These are phyloP conservation scores for Corythornis madagascariensis DNA, from an alignment of 2,113 vertebrate species.

Conservation along the genomic window DNA sequence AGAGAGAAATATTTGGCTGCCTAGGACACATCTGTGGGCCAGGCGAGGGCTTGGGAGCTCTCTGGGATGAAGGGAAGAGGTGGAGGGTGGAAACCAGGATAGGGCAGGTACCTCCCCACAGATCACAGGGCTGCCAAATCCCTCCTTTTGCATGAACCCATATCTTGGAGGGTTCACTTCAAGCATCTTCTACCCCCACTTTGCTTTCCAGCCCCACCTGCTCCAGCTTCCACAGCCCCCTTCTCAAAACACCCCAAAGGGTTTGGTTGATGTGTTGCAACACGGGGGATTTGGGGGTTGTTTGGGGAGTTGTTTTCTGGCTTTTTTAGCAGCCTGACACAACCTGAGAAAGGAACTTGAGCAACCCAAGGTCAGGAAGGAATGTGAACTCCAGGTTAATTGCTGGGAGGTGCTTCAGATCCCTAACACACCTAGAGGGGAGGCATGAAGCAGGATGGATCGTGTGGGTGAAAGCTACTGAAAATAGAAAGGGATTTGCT, in stretches of 20 bases:
- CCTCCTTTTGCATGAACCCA: background rate
- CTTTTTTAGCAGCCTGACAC: conserved; percentile 3
- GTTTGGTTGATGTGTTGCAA: background rate
- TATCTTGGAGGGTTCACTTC: background rate
- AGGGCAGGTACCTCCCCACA: background rate
- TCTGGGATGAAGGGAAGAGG: accelerated
- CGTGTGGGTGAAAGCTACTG: background rate
- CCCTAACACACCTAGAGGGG: background rate
- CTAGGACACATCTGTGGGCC: background rate
- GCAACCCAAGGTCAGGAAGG: conserved; percentile 36
- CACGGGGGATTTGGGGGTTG: background rate
- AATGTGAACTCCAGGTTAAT: background rate
- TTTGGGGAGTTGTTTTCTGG: background rate
- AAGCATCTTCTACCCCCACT: conserved; percentile 9
- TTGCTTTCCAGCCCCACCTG: conserved; percentile 54
- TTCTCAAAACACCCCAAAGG: background rate
- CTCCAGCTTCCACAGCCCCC: background rate
- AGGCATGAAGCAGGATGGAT: background rate
- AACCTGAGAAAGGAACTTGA: background rate
- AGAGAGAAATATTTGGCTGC: background rate
- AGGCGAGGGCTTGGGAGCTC: background rate
- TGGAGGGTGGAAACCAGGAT: background rate
- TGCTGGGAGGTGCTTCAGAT: conserved; percentile 8
- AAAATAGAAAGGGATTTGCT: background rate
- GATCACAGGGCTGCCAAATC: background rate